These are phyloP conservation scores for Deilephila elpenor DNA, from an alignment of 2,888 invertebrate species.

Conservation along the genomic window DNA sequence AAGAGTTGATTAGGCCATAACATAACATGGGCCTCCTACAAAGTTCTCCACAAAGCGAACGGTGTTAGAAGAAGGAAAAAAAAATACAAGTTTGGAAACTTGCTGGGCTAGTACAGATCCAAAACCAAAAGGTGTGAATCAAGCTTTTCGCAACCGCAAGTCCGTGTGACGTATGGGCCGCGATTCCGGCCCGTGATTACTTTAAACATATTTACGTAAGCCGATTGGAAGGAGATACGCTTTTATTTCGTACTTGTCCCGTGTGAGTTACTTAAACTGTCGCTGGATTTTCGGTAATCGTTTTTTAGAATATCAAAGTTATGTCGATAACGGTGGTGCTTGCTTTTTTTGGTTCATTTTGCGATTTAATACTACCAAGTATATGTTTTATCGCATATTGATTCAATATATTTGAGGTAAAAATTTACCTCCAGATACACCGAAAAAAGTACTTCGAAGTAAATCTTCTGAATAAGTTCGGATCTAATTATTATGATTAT, in stretches of 20 bases:
- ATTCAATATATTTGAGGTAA: no score
- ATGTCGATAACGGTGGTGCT: not conserved
- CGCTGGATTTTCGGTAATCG: constrained; percentile 6
- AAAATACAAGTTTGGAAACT: no score
- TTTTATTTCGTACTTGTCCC: not conserved
- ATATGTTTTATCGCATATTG: no score
- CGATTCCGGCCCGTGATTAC: constrained; percentile 36
- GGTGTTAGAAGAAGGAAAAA: no score
- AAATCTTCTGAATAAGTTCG: no score
- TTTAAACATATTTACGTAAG: constrained; percentile 33
- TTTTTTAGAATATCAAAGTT: not conserved
- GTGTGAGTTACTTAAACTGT: constrained; percentile 3
- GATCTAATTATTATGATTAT: no score
- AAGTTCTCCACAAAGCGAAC: no score
- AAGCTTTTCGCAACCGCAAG: constrained; percentile 27
- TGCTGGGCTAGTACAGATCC: not conserved
- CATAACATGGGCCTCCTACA: no score
- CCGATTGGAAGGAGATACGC: not conserved
- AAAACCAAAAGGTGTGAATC: not conserved
- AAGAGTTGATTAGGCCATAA: no score
- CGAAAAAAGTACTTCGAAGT: no score
- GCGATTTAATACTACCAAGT: not conserved
- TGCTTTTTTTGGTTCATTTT: not conserved
- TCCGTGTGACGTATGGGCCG: constrained; percentile 34
- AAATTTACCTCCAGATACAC: no score